Evolutionary conservation across 2,888 invertebrate genomes (phyloP).

Genomic region (Tipula vernalis): DNA sequence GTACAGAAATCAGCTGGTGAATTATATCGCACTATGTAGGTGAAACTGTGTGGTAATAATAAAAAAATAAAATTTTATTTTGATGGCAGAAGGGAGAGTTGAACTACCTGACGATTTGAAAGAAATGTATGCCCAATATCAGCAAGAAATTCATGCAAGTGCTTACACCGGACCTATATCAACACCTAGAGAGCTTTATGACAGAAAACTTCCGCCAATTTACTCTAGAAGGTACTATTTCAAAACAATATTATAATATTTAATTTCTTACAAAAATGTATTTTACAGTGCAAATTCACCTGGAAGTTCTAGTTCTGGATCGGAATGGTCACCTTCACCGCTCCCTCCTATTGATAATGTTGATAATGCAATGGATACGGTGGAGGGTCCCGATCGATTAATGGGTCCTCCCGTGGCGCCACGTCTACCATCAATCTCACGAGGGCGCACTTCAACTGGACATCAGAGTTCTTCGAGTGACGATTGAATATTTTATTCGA

Average conservation of each 20-base stretch:
- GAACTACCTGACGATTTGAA: constrained; percentile 60
- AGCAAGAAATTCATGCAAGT: constrained; percentile 76
- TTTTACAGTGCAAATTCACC: constrained; percentile 30
- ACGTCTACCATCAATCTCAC: constrained; percentile 26
- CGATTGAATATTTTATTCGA: constrained; percentile 9
- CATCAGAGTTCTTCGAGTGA: constrained; percentile 19
- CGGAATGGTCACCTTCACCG: constrained; percentile 35
- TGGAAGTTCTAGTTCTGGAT: constrained; percentile 33
- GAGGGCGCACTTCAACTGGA: constrained; percentile 16
- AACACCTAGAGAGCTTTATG: constrained; percentile 30
- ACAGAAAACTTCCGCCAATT: constrained; percentile 34
- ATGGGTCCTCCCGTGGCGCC: constrained; percentile 32
- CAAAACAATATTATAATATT: not conserved
- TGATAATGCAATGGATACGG: constrained; percentile 14
- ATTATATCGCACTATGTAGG: no score
- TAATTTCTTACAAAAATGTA: not conserved
- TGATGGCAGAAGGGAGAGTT: constrained; percentile 48
- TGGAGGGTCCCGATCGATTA: constrained; percentile 23
- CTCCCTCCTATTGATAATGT: constrained; percentile 17
- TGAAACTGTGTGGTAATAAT: no score
- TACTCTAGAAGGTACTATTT: constrained; percentile 32
- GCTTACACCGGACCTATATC: constrained; percentile 44
- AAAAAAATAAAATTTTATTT: constrained; percentile 22
- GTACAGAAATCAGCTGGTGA: no score
- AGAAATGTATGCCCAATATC: constrained; percentile 69